Evolutionary conservation across 2,113 vertebrate species (phyloP), one percentile per base, ranked within the genome.

Genomic region (Rallus limicola): DNA sequence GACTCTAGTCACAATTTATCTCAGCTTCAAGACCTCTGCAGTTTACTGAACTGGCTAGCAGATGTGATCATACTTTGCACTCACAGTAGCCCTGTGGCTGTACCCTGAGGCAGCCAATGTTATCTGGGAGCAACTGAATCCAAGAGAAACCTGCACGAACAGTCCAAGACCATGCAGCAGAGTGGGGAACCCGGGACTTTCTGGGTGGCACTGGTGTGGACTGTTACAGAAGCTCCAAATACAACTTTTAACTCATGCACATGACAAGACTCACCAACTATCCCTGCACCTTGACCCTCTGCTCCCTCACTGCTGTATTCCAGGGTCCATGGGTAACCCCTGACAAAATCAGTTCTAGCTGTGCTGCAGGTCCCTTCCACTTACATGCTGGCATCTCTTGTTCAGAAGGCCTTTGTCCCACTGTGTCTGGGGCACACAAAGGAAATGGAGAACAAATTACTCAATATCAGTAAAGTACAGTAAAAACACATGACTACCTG

Each of bases 21-120:
- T 77, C 10, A 3, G 26, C 46, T 87, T 81, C 55, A 46, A 56
- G 60, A 65, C 4, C 4, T 55, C 60, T 95, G 23, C 16, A 17
- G 33, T 56, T 84, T 0, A 0, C 42, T 34, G 17, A 55, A 26
- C 12, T 10, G 7, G 12, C 62, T 25, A 67, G 55, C 23, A 82
- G 58, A 67, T 42, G 16, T 26, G 69, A 88, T 20, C 6, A 46
- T 48, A 4, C 23, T 65, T 87, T 53, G 31, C 31, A n/a, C 15
- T 70, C 60, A 52, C 7, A 38, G 16, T 11, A 74, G 8, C 16
- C 48, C 25, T 13, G 10, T 29, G n/a, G 25, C 53, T 59, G 21
- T 31, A 69, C 42, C 64, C n/a, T 18, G 50, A 74, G 33, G 50
- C 44, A 90, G 44, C 55, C 65, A 16, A 53, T 21, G 25, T 69